Base-by-base conservation (phyloP, 2,797 vertebrate species). In the Bradypodion pumilum region DNA sequence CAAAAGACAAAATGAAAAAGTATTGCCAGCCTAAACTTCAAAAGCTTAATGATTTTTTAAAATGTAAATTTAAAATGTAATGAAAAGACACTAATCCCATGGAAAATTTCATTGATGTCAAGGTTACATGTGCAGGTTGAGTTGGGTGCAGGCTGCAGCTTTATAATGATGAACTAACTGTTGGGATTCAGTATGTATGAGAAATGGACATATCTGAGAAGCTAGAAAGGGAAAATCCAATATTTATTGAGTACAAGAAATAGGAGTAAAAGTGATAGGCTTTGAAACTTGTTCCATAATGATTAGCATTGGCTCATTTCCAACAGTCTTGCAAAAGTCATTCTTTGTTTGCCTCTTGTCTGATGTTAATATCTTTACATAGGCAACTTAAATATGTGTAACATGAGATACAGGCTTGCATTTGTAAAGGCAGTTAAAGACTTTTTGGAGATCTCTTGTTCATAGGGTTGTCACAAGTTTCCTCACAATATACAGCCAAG, bases 221-320 rank as follows among this genome's bases (percentile, higher is more conserved):
- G 0, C 9, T 1, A 83, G 35, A 81, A 88, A 1, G 81, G 2
- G 1, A 76, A 89, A 88, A 75, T 78, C 1, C 1, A 80, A 85
- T 93, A 90, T 49, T 70, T 87, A 88, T 81, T n/a, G 86, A 84
- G 49, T 84, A 81, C 2, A 84, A 88, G 69, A 46, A 89, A 85
- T 4, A 86, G 46, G 89, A 88, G 37, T 83, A 86, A 90, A 93
- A 88, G 80, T 66, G 56, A 89, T 63, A 85, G 1, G 4, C 56
- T 37, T 46, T 76, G 27, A 78, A 87, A 91, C 87, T 88, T 63
- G 88, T 62, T 1, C 0, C 9, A 13, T 21, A 23, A 29, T 81
- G 85, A 70, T 32, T 65, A 86, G 15, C 0, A 0, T 52, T 70
- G 63, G 70, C 62, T 12, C 35, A 65, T 87, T 70, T 87, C 35